Evolutionary conservation across 1,140 invertebrate genomes (phyloP).

Genomic region (Geopemphigus sp.): DNA sequence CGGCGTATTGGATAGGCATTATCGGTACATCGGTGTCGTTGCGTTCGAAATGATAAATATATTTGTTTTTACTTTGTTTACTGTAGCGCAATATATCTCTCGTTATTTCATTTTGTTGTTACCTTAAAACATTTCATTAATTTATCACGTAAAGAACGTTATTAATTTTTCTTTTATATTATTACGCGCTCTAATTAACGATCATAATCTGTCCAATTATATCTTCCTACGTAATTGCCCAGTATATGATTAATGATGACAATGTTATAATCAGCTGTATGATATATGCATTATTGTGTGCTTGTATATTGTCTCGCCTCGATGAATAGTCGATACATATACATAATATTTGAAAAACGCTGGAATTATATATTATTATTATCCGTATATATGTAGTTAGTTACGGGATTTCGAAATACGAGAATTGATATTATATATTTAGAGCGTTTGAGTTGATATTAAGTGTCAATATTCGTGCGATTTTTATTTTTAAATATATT

Average conservation of each 20-base stretch:
- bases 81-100: not conserved
- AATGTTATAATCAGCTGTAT: not conserved
- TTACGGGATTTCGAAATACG: too few relatives aligned
- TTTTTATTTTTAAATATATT: too few relatives aligned
- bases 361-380: too few relatives aligned
- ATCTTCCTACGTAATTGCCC: not conserved
- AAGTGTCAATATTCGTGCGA: too few relatives aligned
- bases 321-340: not conserved
- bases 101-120: not conserved
- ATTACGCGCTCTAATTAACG: not conserved
- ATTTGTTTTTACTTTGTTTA: too few relatives aligned
- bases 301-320: not conserved
- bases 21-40: not conserved
- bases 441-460: too few relatives aligned
- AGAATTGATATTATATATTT: too few relatives aligned
- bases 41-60: not conserved
- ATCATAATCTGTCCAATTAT: not conserved
- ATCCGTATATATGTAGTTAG: too few relatives aligned
- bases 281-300: not conserved
- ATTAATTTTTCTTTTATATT: not conserved
- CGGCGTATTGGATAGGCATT: constrained; percentile 24
- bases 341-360: too few relatives aligned
- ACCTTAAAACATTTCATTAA: too few relatives aligned
- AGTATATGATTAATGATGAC: constrained; percentile 28
- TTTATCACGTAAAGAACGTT: too few relatives aligned